phyloP scores from a whole-genome alignment of 2,797 vertebrate species.

The Aulostomus chinensis region DNA sequence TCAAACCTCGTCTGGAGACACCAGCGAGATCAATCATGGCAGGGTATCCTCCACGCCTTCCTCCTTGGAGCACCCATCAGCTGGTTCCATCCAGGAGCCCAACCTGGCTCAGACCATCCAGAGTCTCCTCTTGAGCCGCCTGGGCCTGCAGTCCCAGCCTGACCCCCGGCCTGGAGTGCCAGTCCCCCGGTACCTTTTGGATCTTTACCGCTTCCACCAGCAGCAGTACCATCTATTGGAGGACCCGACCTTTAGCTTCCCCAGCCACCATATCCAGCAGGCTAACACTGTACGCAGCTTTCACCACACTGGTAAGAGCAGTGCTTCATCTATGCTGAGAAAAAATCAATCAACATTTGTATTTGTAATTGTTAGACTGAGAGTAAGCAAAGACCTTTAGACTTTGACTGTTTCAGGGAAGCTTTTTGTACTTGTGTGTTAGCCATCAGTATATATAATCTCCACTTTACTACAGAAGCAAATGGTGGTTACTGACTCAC shows the following conservation, averaged over 20 bases:
- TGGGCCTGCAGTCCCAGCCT: conserved; percentile 81
- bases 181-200: conserved; percentile 81
- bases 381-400: conserved; percentile 3
- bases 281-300: conserved; percentile 86
- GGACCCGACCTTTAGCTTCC: conserved; percentile 78
- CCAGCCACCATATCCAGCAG: conserved; percentile 76
- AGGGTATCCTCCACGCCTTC: conserved; percentile 37
- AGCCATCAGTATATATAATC: conserved; percentile 6
- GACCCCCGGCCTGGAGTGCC: conserved; percentile 71
- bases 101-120: conserved; percentile 80
- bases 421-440: conserved; percentile 6
- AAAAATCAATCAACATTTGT: no score
- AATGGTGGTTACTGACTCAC: conserved; percentile 27
- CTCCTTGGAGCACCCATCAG: conserved; percentile 20
- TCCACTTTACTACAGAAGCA: conserved; percentile 6
- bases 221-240: conserved; percentile 81
- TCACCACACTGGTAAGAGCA: conserved; percentile 80
- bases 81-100: conserved; percentile 53
- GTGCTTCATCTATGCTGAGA: no score
- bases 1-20: conserved; percentile 78
- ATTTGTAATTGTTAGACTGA: not conserved
- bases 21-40: conserved; percentile 66
- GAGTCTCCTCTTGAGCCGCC: conserved; percentile 79
- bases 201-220: conserved; percentile 83
- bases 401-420: not conserved